Percentiles rank a stretch among this genome's conserved stretches.
These are phyloP conservation scores for Sciaenops ocellatus DNA, from an alignment of 2,797 vertebrate genomes.

Conservation along the genomic window DNA sequence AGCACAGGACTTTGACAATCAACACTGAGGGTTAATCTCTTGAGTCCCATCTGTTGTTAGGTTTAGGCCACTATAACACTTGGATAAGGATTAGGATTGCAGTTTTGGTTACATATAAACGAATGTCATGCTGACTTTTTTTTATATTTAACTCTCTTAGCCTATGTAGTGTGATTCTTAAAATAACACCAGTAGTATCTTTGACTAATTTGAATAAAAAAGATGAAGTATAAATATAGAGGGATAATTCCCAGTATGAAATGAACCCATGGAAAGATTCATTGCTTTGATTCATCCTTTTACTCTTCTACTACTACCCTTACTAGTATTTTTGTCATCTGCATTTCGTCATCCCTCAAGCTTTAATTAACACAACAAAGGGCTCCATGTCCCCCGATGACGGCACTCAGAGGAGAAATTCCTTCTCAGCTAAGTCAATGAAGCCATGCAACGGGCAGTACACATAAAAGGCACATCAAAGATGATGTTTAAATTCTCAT, in stretches of 20 bases:
- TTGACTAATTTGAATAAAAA: neutral
- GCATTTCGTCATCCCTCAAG: constrained; percentile 21
- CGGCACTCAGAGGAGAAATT: neutral
- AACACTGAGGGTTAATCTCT: no score
- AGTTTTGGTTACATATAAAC: neutral
- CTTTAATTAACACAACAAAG: constrained; percentile 44
- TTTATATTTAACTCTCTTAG: no score
- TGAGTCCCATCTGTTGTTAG: neutral
- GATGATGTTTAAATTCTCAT: neutral
- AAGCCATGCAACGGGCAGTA: neutral
- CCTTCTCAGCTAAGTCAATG: neutral
- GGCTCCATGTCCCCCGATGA: neutral
- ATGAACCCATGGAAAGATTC: neutral
- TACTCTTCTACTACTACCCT: neutral
- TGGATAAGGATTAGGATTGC: neutral
- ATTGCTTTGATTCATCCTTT: neutral
- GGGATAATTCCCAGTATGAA: neutral
- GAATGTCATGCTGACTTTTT: neutral
- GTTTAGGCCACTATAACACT: neutral
- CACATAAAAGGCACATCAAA: neutral
- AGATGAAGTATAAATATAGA: neutral
- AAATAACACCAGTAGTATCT: neutral
- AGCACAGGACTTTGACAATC: no score
- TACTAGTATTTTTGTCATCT: neutral
- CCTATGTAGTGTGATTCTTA: neutral